phyloP scores from a whole-genome alignment of 2,888 invertebrate species.

The Pseudeuparius sepicola region DNA sequence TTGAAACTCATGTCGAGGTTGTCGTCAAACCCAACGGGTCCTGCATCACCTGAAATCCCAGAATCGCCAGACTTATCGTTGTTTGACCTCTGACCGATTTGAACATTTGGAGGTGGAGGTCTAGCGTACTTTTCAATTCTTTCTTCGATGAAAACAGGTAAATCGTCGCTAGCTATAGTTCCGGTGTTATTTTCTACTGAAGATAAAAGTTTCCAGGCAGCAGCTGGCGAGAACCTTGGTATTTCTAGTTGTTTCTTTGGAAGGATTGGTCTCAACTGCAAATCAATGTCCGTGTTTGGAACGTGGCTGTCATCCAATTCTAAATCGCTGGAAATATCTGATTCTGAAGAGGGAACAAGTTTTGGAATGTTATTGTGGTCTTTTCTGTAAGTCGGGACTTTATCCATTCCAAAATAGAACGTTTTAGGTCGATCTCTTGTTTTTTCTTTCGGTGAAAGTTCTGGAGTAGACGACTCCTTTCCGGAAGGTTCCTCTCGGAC shows the following conservation, averaged over 20 bases:
- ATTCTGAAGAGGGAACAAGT: conserved; percentile 43
- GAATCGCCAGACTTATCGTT: conserved; percentile 75
- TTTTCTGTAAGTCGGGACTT: conserved; percentile 28
- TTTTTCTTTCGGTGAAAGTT: conserved; percentile 41
- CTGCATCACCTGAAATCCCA: conserved; percentile 73
- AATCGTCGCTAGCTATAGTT: conserved; percentile 32
- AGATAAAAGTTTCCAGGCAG: conserved; percentile 71
- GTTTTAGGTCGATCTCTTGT: conserved; percentile 41
- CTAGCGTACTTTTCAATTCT: conserved; percentile 45
- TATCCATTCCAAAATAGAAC: conserved; percentile 75
- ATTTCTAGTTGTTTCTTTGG: conserved; percentile 69
- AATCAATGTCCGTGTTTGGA: conserved; percentile 51
- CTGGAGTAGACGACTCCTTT: conserved; percentile 53
- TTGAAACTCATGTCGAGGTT: conserved; percentile 18
- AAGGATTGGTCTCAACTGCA: conserved; percentile 66
- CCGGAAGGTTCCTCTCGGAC: conserved; percentile 47
- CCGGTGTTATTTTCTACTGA: conserved; percentile 44
- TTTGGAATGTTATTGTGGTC: conserved; percentile 24
- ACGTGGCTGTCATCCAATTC: conserved; percentile 35
- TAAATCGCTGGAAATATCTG: conserved; percentile 47
- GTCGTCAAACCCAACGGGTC: conserved; percentile 43
- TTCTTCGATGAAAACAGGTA: conserved; percentile 41
- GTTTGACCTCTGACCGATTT: conserved; percentile 40
- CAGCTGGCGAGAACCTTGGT: conserved; percentile 72
- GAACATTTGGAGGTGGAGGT: conserved; percentile 42